A percentile compares a stretch with the other conserved stretches of the same genome.
phyloP scores from a whole-genome alignment of 2,113 vertebrate genomes.

The Scytalopus superciliaris region DNA sequence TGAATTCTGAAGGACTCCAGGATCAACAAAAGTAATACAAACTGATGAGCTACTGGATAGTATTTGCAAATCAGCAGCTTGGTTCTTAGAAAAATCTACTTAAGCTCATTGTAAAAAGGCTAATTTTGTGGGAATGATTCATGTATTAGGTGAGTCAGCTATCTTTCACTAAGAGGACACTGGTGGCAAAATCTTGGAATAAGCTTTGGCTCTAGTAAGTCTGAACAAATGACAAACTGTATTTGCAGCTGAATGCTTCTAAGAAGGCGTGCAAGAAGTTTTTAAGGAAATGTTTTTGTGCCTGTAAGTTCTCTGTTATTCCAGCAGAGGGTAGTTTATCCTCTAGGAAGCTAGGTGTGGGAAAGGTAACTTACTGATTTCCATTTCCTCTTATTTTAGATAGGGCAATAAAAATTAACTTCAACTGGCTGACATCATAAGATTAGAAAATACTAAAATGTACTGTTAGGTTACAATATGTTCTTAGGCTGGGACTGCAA shows the following conservation, averaged over 20 bases:
- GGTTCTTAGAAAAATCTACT: background rate
- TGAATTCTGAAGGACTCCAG: background rate
- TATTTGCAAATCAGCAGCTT: background rate
- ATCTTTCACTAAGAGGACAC: background rate
- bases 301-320: constrained; percentile 47
- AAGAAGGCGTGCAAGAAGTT: background rate
- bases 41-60: background rate
- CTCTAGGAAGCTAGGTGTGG: constrained; percentile 58
- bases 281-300: background rate
- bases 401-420: constrained; percentile 46
- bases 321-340: constrained; percentile 69
- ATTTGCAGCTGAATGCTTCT: background rate
- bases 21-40: background rate
- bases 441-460: background rate
- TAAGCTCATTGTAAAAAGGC: background rate
- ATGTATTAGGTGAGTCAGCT: background rate
- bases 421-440: background rate
- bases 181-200: background rate
- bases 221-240: background rate
- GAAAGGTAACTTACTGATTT: constrained; percentile 45
- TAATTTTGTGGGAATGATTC: constrained; percentile 9
- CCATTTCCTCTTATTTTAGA: constrained; percentile 21
- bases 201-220: background rate
- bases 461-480: background rate
- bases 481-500: background rate